Percentiles rank a stretch among this genome's conserved stretches.
Evolutionary conservation across 37 sponge, comb jelly and placozoan species (phyloP).

Genomic region (Bolinopsis microptera): DNA sequence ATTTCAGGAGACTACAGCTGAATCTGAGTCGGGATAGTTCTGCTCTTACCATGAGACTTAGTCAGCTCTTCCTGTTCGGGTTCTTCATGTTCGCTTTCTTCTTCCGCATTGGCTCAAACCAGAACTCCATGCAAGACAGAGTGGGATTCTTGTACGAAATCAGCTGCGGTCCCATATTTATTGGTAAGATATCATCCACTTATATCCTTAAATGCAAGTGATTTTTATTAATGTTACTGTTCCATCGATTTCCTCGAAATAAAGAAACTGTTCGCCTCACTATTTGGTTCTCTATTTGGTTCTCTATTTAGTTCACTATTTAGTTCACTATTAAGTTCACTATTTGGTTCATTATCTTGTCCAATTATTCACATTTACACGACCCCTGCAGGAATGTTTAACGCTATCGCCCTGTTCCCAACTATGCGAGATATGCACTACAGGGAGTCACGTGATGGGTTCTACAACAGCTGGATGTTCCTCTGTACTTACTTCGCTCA

Average conservation of each 20-base stretch:
- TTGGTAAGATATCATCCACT: background rate
- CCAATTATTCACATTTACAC: too few species aligned
- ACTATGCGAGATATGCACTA: constrained; percentile 54
- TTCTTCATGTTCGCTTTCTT: constrained; percentile 66
- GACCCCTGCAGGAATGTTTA: constrained; percentile 61
- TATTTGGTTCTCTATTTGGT: too few species aligned
- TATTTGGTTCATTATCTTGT: background rate
- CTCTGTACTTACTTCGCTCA: constrained; percentile 57
- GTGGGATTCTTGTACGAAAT: constrained; percentile 59
- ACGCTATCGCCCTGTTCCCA: constrained; percentile 61
- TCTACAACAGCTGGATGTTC: constrained; percentile 64
- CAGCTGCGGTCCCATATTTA: constrained; percentile 56
- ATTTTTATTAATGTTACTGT: too few species aligned
- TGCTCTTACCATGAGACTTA: constrained; percentile 53
- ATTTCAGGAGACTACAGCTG: constrained; percentile 31
- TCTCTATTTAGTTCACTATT: too few species aligned
- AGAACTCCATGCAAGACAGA: constrained; percentile 57
- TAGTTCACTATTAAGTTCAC: too few species aligned
- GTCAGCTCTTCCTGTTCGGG: constrained; percentile 56
- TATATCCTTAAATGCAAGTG: too few species aligned
- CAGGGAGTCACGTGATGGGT: constrained; percentile 41
- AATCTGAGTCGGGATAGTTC: constrained; percentile 58
- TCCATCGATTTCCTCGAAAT: too few species aligned
- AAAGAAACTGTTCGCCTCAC: too few species aligned
- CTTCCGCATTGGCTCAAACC: constrained; percentile 52